A percentile compares a stretch with the other conserved stretches of the same genome.
Conservation (phyloP, 37 sponge, comb jelly and placozoan genomes). For the Theonella swinhoei region DNA sequence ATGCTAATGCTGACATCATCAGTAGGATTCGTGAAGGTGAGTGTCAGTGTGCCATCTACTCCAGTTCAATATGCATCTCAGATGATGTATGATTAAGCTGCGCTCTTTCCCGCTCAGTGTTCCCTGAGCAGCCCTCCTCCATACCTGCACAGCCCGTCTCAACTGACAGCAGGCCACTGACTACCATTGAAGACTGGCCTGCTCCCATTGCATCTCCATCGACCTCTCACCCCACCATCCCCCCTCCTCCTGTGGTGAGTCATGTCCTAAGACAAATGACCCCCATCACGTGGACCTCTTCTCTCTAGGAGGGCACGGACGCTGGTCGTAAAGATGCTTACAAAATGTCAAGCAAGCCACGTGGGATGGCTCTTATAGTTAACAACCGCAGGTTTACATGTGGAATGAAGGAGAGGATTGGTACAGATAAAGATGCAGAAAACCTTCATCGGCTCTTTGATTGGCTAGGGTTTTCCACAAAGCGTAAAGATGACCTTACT, state of each 20-base stretch:
- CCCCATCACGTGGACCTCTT: not conserved
- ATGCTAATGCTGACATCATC: slow-evolving; percentile 33
- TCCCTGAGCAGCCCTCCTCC: not conserved
- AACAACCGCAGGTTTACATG: slow-evolving; percentile 78
- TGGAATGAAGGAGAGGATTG: slow-evolving; percentile 72
- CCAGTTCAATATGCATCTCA: not conserved
- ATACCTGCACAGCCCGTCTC: not conserved
- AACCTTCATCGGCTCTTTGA: slow-evolving; percentile 41
- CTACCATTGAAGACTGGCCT: slow-evolving; percentile 15
- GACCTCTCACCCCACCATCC: not conserved
- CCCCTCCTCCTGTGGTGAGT: not conserved
- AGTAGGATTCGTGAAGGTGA: slow-evolving; percentile 49
- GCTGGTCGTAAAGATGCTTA: slow-evolving; percentile 35
- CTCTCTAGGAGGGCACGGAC: slow-evolving; percentile 38
- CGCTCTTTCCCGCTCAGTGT: not conserved
- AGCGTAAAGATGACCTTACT: slow-evolving; percentile 51
- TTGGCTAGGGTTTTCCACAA: slow-evolving; percentile 55
- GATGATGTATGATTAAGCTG: not conserved
- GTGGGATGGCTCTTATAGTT: slow-evolving; percentile 69
- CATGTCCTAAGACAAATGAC: not conserved
- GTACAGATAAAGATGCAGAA: slow-evolving; percentile 79
- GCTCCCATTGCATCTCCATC: not conserved
- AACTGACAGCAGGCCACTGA: not conserved
- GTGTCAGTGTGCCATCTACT: not conserved
- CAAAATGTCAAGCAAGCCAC: slow-evolving; percentile 66